Evolutionary conservation across 2,797 vertebrate species (phyloP).

Genomic region (Tenualosa ilisha): DNA sequence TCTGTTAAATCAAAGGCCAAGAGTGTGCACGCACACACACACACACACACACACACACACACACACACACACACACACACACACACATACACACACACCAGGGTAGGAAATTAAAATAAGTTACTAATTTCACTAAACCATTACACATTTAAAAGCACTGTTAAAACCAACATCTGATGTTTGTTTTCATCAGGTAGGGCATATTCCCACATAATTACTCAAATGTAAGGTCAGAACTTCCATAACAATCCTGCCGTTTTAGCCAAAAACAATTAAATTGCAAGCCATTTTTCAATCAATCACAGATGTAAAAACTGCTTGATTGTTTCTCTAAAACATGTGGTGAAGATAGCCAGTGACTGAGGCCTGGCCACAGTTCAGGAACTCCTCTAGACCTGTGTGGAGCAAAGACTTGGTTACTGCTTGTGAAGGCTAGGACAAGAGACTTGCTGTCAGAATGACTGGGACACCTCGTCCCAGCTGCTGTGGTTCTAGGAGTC

Average conservation of each 20-base stretch:
- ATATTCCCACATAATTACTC: background rate
- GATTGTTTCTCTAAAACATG: background rate
- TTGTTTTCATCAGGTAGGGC: background rate
- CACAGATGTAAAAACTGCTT: background rate
- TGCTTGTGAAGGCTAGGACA: slow-evolving; percentile 33
- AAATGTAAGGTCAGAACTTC: background rate
- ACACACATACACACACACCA: background rate
- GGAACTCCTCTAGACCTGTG: slow-evolving; percentile 36
- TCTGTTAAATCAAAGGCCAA: slow-evolving; percentile 79
- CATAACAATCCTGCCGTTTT: background rate
- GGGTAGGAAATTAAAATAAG: background rate
- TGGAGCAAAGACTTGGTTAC: slow-evolving; percentile 38
- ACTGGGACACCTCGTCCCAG: background rate
- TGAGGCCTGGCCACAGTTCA: background rate
- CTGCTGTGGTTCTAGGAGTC: slow-evolving; percentile 28
- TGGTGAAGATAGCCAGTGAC: background rate
- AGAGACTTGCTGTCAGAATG: slow-evolving; percentile 23
- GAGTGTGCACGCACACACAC: slow-evolving; percentile 27
- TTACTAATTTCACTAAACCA: background rate
- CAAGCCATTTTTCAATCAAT: background rate
- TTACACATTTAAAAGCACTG: background rate
- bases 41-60: slow-evolving; percentile 12
- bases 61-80: slow-evolving; percentile 10
- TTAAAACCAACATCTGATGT: background rate
- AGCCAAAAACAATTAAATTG: background rate